Conservation (phyloP, 2,113 vertebrate species). For the Falcunculus frontatus region DNA sequence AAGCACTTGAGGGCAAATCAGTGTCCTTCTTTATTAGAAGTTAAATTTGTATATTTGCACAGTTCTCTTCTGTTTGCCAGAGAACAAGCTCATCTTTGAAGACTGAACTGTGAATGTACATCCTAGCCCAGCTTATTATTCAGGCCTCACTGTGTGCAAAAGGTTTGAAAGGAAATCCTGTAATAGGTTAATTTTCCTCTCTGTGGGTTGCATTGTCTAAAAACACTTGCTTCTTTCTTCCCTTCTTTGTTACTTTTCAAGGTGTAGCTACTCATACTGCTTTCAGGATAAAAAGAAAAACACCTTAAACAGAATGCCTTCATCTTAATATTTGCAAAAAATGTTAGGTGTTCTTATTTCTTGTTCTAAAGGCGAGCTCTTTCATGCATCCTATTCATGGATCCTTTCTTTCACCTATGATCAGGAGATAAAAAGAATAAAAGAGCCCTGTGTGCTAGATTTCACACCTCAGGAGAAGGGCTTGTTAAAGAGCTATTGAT, state of each 20-base stretch:
- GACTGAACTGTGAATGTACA: background rate
- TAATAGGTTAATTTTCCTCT: slow-evolving; percentile 39
- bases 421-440: slow-evolving; percentile 16
- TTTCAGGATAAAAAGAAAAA: background rate
- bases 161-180: background rate
- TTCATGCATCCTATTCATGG: background rate
- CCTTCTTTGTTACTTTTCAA: background rate
- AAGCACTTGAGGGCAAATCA: background rate
- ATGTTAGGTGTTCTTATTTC: background rate
- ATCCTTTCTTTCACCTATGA: background rate
- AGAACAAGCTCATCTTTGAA: background rate
- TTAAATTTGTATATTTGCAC: background rate
- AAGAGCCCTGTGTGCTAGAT: background rate
- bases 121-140: background rate
- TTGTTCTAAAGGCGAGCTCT: background rate
- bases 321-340: background rate
- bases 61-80: background rate
- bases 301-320: background rate
- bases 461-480: background rate
- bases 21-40: background rate
- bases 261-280: background rate
- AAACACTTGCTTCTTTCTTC: background rate
- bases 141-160: background rate
- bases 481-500: background rate
- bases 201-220: background rate